Conservation (phyloP, 2,888 invertebrate species). For the Harpalus rufipes region DNA sequence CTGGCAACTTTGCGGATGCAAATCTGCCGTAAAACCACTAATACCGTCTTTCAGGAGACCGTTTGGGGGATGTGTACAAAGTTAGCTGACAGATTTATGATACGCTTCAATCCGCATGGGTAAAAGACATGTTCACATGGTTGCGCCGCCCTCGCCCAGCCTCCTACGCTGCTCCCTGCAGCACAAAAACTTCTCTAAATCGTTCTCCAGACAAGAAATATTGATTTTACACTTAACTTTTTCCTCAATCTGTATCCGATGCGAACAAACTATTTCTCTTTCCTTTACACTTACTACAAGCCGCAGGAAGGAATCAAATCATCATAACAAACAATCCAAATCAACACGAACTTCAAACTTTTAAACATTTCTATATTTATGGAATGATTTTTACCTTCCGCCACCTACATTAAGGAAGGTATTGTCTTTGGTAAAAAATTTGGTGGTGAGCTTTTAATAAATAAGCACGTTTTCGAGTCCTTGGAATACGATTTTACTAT, state of each 20-base stretch:
- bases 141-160: constrained; percentile 47
- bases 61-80: constrained; percentile 72
- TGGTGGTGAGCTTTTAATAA: too few species aligned
- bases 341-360: not conserved
- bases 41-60: constrained; percentile 74
- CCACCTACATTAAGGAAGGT: too few species aligned
- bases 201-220: constrained; percentile 59
- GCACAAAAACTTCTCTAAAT: constrained; percentile 49
- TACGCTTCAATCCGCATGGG: constrained; percentile 72
- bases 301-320: not conserved
- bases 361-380: not conserved
- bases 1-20: constrained; percentile 75
- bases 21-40: constrained; percentile 76
- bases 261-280: constrained; percentile 31
- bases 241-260: constrained; percentile 55
- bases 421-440: too few species aligned
- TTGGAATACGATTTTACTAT: too few species aligned
- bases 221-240: constrained; percentile 62
- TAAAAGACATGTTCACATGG: constrained; percentile 67
- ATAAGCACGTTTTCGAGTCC: too few species aligned
- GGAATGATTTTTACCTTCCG: too few species aligned
- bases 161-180: constrained; percentile 8
- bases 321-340: constrained; percentile 1
- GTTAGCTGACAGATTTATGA: constrained; percentile 75
- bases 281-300: constrained; percentile 4